These are phyloP conservation scores for Meda fulgida DNA, from an alignment of 2,797 vertebrate species.

Conservation along the genomic window DNA sequence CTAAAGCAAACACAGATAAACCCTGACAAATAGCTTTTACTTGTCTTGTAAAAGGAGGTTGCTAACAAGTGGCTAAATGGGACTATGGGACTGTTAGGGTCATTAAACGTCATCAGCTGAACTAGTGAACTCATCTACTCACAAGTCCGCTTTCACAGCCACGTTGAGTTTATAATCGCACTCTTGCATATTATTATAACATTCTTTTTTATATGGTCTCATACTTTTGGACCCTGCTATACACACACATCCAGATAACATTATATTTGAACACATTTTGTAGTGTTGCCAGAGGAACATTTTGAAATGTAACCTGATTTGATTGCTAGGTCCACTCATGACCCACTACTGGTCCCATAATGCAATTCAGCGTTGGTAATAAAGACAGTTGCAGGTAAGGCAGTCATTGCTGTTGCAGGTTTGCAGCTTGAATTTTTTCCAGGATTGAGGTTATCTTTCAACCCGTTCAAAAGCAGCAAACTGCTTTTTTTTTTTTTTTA, in stretches of 20 bases:
- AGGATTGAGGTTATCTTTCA: not conserved
- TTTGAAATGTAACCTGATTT: not conserved
- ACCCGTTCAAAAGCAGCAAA: not conserved
- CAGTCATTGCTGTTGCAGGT: not conserved
- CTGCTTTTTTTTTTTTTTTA: too few species aligned
- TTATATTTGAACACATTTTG: slow-evolving; percentile 7
- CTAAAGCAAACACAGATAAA: too few species aligned
- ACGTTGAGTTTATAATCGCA: too few species aligned
- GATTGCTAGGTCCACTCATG: not conserved
- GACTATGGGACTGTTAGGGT: too few species aligned
- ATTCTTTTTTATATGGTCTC: not conserved
- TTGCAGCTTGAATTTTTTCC: not conserved
- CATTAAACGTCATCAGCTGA: too few species aligned
- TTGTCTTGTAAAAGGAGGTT: too few species aligned
- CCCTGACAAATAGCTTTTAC: too few species aligned
- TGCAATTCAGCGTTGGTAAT: not conserved
- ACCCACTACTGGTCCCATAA: not conserved
- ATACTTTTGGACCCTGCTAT: not conserved
- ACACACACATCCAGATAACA: not conserved
- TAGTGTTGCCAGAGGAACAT: not conserved
- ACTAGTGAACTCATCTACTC: too few species aligned
- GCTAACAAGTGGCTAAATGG: too few species aligned
- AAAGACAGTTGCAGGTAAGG: not conserved
- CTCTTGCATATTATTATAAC: too few species aligned
- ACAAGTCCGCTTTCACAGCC: too few species aligned